Evolutionary conservation across 1,140 invertebrate genomes (phyloP), one percentile per base, ranked within the genome.

Genomic region (Carcinoscorpius rotundicauda): DNA sequence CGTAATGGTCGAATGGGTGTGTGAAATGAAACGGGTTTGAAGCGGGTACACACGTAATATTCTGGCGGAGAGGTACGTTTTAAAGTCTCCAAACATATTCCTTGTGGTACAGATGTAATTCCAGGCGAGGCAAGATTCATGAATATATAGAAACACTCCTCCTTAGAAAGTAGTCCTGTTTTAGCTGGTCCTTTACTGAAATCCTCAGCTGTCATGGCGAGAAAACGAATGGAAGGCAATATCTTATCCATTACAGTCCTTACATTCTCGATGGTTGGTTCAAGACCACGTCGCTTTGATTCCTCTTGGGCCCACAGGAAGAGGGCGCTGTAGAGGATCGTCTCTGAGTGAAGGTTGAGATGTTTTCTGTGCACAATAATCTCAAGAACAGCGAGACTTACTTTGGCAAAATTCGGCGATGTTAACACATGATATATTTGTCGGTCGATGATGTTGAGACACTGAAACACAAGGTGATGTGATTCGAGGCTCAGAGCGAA

Each of bases 371-470:
- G 60, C 8, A 69, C 71, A 49, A 74, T 66, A 4, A 71, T 72
- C 56, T 74, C 73, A 6, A 73, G 61, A 5, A 71, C 73, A 29
- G 66, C 62, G 52, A 67, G 58, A 60, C 71, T 68, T 50, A 68
- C 62, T 58, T 64, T 63, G 9, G 57, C n/a, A 10, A 63, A 71
- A 65, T 8, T 59, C 10, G 65, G 62, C 2, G 68, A 64, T 3
- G 71, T 73, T 5, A 74, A 68, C 3, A 74, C 73, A 48, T 73
- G 71, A 64, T 72, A 72, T 4, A 72, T 73, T 66, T 74, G 73
- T 29, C 73, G 51, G 60, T 74, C 73, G 62, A 74, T 72, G 51
- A 73, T 70, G 60, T 73, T 72, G 6, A 74, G 70, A 61, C 72
- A 68, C 62, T 72, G 73, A 49, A 71, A 74, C 4, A 73, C 66